Conservation (phyloP, 2,888 invertebrate genomes). For the Dusona sp. region DNA sequence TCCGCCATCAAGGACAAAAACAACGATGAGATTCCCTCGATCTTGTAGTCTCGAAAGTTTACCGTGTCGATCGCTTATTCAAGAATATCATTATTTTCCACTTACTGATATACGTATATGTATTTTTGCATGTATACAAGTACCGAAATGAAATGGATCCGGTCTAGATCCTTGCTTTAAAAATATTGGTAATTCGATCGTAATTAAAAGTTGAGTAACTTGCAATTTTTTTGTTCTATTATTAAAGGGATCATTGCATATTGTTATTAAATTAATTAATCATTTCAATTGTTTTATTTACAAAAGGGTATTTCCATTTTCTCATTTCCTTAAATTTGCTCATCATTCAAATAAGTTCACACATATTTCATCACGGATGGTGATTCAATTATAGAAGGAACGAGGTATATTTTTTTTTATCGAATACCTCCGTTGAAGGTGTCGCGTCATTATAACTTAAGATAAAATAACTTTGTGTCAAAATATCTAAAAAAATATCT, state of each 20-base stretch:
- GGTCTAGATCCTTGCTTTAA: background rate
- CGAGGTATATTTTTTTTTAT: background rate
- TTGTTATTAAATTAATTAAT: no score
- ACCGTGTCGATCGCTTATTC: conserved; percentile 57
- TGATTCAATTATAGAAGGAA: background rate
- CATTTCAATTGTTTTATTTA: no score
- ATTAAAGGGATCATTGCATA: no score
- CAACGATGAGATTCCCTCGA: conserved; percentile 49
- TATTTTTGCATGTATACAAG: background rate
- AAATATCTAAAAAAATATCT: no score
- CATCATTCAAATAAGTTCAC: background rate
- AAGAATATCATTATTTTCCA: conserved; percentile 58
- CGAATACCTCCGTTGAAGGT: conserved; percentile 28
- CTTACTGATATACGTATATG: conserved; percentile 12
- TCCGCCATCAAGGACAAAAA: conserved; percentile 17
- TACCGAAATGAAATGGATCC: background rate
- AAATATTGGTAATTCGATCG: background rate
- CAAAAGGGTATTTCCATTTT: background rate
- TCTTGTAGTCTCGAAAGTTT: conserved; percentile 45
- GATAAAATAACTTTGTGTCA: no score
- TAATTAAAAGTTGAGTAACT: background rate
- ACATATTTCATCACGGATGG: background rate
- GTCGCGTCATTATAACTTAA: no score
- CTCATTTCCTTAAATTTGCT: background rate
- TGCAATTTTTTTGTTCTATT: background rate